Conservation (phyloP, 2,888 invertebrate genomes). For the Epinotia bilunana region DNA sequence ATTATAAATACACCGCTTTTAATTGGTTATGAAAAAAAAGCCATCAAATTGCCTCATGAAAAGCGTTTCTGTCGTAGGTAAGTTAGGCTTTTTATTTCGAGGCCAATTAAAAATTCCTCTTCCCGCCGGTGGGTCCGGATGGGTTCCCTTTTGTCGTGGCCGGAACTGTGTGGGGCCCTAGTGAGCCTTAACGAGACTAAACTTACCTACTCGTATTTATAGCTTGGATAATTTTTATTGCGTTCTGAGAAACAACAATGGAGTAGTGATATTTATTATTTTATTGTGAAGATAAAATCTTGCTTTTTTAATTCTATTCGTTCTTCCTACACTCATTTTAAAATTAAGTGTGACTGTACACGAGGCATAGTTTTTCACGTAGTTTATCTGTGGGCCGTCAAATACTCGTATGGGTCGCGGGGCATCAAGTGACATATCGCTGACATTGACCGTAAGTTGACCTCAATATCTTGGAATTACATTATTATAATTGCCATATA, state of each 20-base stretch:
- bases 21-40: constrained; percentile 17
- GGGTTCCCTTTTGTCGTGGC: constrained; percentile 71
- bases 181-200: constrained; percentile 70
- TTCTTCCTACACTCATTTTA: not conserved
- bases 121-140: constrained; percentile 63
- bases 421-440: no score
- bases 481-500: no score
- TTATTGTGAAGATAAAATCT: not conserved
- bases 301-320: not conserved
- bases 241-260: not conserved
- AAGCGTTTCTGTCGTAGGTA: constrained; percentile 61
- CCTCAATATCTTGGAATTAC: no score
- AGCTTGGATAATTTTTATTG: constrained; percentile 21
- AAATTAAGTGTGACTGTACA: no score
- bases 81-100: constrained; percentile 69
- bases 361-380: no score
- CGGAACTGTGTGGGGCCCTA: constrained; percentile 69
- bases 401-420: no score
- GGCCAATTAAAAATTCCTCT: constrained; percentile 79
- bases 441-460: no score
- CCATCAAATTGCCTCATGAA: constrained; percentile 57
- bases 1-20: not conserved
- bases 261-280: not conserved
- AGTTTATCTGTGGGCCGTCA: no score
- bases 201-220: constrained; percentile 47